Percentiles rank a stretch among this genome's conserved stretches.
Conservation (phyloP, 2,113 vertebrate species). For the Ardeotis arabs region DNA sequence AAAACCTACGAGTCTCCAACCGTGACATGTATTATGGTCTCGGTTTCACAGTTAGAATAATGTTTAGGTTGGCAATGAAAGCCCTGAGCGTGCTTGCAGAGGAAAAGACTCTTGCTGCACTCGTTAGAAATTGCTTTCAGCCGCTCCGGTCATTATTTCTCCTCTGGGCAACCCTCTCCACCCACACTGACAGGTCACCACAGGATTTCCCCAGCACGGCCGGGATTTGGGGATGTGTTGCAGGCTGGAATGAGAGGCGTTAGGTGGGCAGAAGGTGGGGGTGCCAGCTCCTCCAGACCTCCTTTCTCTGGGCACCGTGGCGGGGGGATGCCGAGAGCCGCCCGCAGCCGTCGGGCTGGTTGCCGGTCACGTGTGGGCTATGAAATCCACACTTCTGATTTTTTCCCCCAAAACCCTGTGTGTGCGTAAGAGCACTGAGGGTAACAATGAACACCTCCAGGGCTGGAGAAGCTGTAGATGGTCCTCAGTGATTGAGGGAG, state of each 20-base stretch:
- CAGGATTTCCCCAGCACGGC: fast-evolving
- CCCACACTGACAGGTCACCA: neutral
- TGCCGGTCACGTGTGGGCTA: fast-evolving
- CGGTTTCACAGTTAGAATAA: neutral
- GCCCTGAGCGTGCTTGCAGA: neutral
- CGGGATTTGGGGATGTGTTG: fast-evolving
- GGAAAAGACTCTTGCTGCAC: neutral
- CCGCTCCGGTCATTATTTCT: neutral
- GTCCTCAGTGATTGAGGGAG: slow-evolving; percentile 26
- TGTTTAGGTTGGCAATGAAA: slow-evolving; percentile 47
- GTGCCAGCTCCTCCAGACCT: fast-evolving
- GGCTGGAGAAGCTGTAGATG: neutral
- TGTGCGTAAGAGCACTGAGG: fast-evolving
- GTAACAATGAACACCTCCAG: neutral
- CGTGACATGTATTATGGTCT: neutral
- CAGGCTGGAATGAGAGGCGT: neutral
- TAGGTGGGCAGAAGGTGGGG: neutral
- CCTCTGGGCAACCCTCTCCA: neutral
- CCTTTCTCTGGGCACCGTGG: fast-evolving
- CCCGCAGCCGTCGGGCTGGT: neutral
- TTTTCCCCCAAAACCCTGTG: neutral
- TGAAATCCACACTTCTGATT: neutral
- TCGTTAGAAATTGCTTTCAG: neutral
- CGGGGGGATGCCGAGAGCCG: neutral
- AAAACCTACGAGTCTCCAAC: neutral